These are phyloP conservation scores for Neoarius graeffei DNA, from an alignment of 2,113 vertebrate genomes.

Conservation along the genomic window DNA sequence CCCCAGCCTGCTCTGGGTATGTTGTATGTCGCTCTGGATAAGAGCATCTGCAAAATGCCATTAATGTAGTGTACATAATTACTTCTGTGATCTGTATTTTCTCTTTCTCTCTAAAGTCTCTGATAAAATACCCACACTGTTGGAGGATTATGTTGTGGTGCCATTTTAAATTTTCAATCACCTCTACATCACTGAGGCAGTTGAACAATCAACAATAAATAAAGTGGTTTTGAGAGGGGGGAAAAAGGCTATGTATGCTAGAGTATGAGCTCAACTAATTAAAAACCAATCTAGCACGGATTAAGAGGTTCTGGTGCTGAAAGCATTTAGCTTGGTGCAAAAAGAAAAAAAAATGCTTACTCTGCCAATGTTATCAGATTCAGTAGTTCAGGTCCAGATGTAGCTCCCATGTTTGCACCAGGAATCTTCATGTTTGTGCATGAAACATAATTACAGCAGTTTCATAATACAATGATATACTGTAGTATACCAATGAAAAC, in stretches of 20 bases:
- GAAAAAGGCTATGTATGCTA: neutral
- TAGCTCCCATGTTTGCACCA: slow-evolving; percentile 30
- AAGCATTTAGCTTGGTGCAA: neutral
- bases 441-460: slow-evolving; percentile 40
- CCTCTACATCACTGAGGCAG: neutral
- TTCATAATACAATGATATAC: slow-evolving; percentile 51
- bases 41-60: no score
- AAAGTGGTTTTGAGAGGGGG: neutral
- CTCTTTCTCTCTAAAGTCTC: neutral
- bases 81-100: neutral
- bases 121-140: neutral
- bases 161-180: no score
- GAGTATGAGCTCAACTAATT: slow-evolving; percentile 26
- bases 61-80: neutral
- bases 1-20: no score
- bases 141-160: neutral
- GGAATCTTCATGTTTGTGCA: slow-evolving; percentile 41
- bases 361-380: slow-evolving; percentile 22
- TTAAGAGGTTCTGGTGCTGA: slow-evolving; percentile 32
- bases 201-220: slow-evolving; percentile 15
- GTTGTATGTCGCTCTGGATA: no score
- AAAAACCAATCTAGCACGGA: slow-evolving; percentile 41
- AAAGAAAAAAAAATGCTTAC: neutral
- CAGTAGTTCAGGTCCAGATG: slow-evolving; percentile 24
- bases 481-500: slow-evolving; percentile 51